Evolutionary conservation across 2,888 invertebrate genomes (phyloP).

Genomic region (Acrocyrtus sp.): DNA sequence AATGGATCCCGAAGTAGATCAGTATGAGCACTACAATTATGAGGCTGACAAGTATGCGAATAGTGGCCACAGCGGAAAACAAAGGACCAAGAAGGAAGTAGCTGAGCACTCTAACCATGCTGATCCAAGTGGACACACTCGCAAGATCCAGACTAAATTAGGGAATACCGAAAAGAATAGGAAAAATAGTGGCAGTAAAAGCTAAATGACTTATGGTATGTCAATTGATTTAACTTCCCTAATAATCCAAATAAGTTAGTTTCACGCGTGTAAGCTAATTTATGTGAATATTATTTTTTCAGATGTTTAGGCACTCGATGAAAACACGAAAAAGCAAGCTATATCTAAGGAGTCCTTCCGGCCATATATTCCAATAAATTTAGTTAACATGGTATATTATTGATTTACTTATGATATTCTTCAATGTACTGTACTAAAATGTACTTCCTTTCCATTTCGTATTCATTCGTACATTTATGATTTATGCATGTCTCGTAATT

Average conservation of each 20-base stretch:
- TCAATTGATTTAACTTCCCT: too few relatives aligned
- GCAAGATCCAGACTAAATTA: constrained; percentile 88
- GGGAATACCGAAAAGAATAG: constrained; percentile 86
- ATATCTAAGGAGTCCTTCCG: constrained; percentile 11
- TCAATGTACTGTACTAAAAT: too few relatives aligned
- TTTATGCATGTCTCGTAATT: too few relatives aligned
- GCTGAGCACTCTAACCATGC: constrained; percentile 86
- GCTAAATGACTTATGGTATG: constrained; percentile 23
- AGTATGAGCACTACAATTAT: constrained; percentile 95
- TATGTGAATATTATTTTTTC: neutral
- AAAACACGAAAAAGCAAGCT: too few relatives aligned
- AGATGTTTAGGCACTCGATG: neutral
- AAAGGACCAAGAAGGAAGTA: constrained; percentile 84
- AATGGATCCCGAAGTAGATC: constrained; percentile 90
- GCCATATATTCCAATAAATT: constrained; percentile 3
- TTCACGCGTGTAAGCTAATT: too few relatives aligned
- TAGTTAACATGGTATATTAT: too few relatives aligned
- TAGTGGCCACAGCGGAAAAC: constrained; percentile 89
- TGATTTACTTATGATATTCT: too few relatives aligned
- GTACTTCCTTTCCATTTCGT: too few relatives aligned
- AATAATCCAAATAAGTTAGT: too few relatives aligned
- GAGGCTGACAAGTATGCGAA: constrained; percentile 91
- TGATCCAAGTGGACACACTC: constrained; percentile 92
- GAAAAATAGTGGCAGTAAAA: constrained; percentile 67
- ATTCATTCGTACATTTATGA: too few relatives aligned